Evolutionary conservation across 2,888 invertebrate genomes (phyloP).

Genomic region (Tethea ocularis): DNA sequence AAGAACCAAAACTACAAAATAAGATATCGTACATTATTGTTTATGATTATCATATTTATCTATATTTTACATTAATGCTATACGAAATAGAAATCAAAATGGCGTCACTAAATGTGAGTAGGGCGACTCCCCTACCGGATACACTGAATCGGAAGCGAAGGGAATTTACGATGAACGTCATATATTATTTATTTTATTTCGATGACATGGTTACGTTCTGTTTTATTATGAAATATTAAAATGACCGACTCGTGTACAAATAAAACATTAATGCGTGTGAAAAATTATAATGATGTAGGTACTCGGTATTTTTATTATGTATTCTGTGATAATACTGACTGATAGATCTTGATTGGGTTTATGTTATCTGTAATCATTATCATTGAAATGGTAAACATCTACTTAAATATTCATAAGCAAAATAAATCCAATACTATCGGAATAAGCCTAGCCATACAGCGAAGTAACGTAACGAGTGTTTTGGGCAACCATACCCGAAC

Average conservation of each 20-base stretch:
- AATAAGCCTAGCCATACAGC: too few species aligned
- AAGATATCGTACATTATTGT: slow-evolving; percentile 33
- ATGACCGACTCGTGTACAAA: slow-evolving; percentile 35
- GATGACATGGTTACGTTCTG: slow-evolving; percentile 62
- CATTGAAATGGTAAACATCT: too few species aligned
- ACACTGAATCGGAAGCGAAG: slow-evolving; percentile 66
- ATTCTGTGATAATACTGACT: not conserved
- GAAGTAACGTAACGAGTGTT: too few species aligned
- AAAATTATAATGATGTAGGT: not conserved
- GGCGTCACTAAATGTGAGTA: slow-evolving; percentile 54
- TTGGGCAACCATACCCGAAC: too few species aligned
- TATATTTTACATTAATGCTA: slow-evolving; percentile 50
- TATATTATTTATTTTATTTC: slow-evolving; percentile 67
- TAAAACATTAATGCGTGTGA: slow-evolving; percentile 24
- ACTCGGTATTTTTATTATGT: not conserved
- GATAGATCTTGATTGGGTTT: too few species aligned
- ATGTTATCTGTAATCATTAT: too few species aligned
- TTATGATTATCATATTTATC: slow-evolving; percentile 45
- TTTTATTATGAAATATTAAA: slow-evolving; percentile 52
- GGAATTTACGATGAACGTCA: slow-evolving; percentile 60
- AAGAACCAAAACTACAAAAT: slow-evolving; percentile 30
- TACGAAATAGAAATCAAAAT: slow-evolving; percentile 67
- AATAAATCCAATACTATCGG: too few species aligned
- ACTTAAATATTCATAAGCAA: too few species aligned
- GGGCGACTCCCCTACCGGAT: slow-evolving; percentile 75